Conservation (phyloP, 2,797 vertebrate species). For the Molothrus aeneus region DNA sequence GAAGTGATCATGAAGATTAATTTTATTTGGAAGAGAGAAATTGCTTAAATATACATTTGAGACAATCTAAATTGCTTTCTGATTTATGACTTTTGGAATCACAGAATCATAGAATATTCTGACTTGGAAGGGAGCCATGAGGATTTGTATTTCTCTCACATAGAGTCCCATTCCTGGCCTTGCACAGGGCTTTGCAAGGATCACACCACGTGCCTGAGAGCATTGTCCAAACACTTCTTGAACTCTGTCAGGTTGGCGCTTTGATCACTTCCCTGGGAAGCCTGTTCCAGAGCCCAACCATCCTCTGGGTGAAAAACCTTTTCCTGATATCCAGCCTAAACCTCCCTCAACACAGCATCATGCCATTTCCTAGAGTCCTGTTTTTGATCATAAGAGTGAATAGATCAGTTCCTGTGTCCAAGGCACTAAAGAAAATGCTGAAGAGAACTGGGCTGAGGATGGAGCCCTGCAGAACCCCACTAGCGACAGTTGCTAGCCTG, state of each 20-base stretch:
- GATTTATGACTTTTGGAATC: not conserved
- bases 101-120: not conserved
- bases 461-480: not conserved
- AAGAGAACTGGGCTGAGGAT: not conserved
- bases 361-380: not conserved
- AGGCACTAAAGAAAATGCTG: not conserved
- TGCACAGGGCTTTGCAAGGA: not conserved
- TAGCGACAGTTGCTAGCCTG: not conserved
- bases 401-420: not conserved
- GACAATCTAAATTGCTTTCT: not conserved
- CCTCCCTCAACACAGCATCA: not conserved
- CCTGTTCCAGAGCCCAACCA: not conserved
- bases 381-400: not conserved
- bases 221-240: not conserved
- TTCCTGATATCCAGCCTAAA: not conserved
- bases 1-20: not conserved
- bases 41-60: not conserved
- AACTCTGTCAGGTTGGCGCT: not conserved
- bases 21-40: not conserved
- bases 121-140: not conserved
- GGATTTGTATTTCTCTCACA: not conserved
- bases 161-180: not conserved
- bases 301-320: not conserved
- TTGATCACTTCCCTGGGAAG: not conserved
- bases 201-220: not conserved